Evolutionary conservation across 1,140 invertebrate genomes (phyloP).

Genomic region (Scaptomyza pallida): DNA sequence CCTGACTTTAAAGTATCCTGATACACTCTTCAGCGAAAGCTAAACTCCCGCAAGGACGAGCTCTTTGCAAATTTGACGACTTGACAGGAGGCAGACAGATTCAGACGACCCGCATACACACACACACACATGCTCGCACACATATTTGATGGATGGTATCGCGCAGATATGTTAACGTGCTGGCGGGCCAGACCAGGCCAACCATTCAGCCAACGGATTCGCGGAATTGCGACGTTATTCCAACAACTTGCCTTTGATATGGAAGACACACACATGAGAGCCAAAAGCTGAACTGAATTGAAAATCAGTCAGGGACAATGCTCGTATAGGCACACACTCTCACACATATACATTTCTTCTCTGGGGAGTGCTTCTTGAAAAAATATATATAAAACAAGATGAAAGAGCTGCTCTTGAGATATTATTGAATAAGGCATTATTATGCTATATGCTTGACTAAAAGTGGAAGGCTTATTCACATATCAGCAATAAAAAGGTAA

Average conservation of each 20-base stretch:
- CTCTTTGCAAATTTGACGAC: constrained; percentile 60
- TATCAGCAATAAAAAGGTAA: neutral
- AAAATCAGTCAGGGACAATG: constrained; percentile 17
- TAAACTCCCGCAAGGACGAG: constrained; percentile 7
- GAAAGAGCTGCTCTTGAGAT: neutral
- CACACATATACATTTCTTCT: neutral
- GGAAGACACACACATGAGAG: constrained; percentile 60
- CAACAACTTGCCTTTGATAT: constrained; percentile 61
- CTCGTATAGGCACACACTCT: neutral
- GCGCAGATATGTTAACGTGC: constrained; percentile 73
- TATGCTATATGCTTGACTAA: neutral
- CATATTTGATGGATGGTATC: constrained; percentile 80
- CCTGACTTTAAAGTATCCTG: constrained; percentile 47
- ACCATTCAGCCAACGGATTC: constrained; percentile 40
- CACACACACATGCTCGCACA: neutral
- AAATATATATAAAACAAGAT: neutral
- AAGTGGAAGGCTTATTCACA: neutral
- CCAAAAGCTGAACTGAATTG: constrained; percentile 27
- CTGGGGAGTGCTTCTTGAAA: neutral
- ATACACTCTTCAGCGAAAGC: constrained; percentile 15
- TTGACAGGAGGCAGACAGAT: constrained; percentile 42
- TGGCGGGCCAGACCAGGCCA: constrained; percentile 52
- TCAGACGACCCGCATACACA: constrained; percentile 17
- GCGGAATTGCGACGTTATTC: constrained; percentile 44
- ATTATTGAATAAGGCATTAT: constrained; percentile 6